Percentiles rank a stretch among this genome's conserved stretches.
phyloP scores from a whole-genome alignment of 1,140 invertebrate species.

The Protaetia brevitarsis region DNA sequence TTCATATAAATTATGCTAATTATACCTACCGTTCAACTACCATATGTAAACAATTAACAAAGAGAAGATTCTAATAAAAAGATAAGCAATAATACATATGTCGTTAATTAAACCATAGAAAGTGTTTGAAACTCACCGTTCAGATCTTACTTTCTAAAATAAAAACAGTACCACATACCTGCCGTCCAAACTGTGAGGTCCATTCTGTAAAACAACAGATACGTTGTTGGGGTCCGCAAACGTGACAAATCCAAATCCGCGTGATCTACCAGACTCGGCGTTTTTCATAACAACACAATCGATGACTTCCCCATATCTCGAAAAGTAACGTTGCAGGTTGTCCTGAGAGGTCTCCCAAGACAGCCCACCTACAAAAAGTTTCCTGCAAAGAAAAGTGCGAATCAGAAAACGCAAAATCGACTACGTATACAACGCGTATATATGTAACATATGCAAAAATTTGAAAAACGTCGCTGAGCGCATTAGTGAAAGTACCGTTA shows the following conservation, averaged over 20 bases:
- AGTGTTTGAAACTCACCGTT: not conserved
- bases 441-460: conserved; percentile 12
- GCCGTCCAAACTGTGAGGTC: conserved; percentile 90
- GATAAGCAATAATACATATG: not conserved
- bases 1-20: too few relatives aligned
- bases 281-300: conserved; percentile 99
- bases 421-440: conserved; percentile 25
- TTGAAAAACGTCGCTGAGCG: conserved; percentile 22
- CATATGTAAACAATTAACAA: too few relatives aligned
- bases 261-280: conserved; percentile 91
- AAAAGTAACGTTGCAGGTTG: conserved; percentile 88
- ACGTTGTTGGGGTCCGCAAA: conserved; percentile 92
- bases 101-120: not conserved
- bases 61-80: not conserved
- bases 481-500: conserved; percentile 25
- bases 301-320: conserved; percentile 93
- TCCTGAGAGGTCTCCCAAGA: conserved; percentile 97
- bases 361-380: conserved; percentile 94
- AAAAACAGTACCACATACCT: conserved; percentile 60
- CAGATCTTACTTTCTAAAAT: not conserved
- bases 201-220: conserved; percentile 82
- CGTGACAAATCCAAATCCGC: conserved; percentile 96
- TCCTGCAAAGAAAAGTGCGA: conserved; percentile 59
- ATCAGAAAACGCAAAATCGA: conserved; percentile 24
- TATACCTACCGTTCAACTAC: too few relatives aligned